Evolutionary conservation across 2,888 invertebrate species (phyloP).

Genomic region (Gerris lacustris): DNA sequence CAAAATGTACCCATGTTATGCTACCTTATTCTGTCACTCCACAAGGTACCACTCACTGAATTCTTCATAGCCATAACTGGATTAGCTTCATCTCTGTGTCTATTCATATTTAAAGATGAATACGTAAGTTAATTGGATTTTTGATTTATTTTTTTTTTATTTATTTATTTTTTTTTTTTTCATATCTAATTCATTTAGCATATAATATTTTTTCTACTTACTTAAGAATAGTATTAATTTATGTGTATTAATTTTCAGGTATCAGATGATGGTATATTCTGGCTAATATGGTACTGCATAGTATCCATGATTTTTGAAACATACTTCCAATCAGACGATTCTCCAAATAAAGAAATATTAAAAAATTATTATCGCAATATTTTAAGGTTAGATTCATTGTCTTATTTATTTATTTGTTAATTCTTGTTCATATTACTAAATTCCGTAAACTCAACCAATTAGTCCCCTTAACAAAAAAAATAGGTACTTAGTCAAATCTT

Average conservation of each 20-base stretch:
- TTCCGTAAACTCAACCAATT: too few species aligned
- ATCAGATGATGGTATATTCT: neutral
- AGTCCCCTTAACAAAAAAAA: too few species aligned
- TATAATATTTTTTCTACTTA: neutral
- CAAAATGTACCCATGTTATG: conserved; percentile 25
- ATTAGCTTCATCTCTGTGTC: conserved; percentile 14
- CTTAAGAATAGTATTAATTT: neutral
- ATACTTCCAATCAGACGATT: neutral
- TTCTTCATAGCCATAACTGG: conserved; percentile 16
- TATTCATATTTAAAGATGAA: conserved; percentile 10
- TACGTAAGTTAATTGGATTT: neutral
- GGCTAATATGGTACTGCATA: neutral
- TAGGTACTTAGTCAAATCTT: too few species aligned
- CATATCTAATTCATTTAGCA: neutral
- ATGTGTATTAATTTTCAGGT: neutral
- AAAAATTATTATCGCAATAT: neutral
- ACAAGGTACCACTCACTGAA: conserved; percentile 15
- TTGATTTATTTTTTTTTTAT: neutral
- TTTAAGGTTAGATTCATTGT: neutral
- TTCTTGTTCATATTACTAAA: too few species aligned
- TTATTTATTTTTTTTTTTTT: neutral
- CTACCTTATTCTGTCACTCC: conserved; percentile 11
- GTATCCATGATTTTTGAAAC: neutral
- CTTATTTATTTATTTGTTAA: too few species aligned
- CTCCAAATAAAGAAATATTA: neutral